Conservation (phyloP, 2,888 invertebrate species). For the Athetis lepigone region DNA sequence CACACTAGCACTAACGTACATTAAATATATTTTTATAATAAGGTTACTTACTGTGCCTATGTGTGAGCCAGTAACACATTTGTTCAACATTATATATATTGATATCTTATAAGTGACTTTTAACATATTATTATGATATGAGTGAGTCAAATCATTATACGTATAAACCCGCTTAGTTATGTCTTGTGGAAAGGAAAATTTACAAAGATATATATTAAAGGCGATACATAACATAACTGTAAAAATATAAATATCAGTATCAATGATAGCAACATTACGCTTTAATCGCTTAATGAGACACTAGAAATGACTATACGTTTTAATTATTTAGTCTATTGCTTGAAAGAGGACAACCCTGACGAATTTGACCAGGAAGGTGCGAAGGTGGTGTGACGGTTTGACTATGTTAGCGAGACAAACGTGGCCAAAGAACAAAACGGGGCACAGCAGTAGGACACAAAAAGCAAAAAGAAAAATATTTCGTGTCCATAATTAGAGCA, state of each 20-base stretch:
- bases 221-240: conserved; percentile 44
- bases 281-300: not conserved
- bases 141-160: conserved; percentile 34
- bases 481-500: too few relatives aligned
- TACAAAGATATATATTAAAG: conserved; percentile 45
- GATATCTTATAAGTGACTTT: too few relatives aligned
- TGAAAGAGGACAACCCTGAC: too few relatives aligned
- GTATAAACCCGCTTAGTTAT: conserved; percentile 44
- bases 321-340: too few relatives aligned
- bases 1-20: not conserved
- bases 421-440: too few relatives aligned
- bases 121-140: conserved; percentile 42
- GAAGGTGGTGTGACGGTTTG: too few relatives aligned
- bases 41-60: conserved; percentile 36
- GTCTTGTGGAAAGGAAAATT: conserved; percentile 50
- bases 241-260: conserved; percentile 39
- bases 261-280: conserved; percentile 23
- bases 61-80: conserved; percentile 37
- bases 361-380: too few relatives aligned
- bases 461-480: too few relatives aligned
- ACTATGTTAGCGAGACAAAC: too few relatives aligned
- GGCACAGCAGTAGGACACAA: too few relatives aligned
- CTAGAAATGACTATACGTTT: conserved; percentile 10
- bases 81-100: conserved; percentile 42
- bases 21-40: conserved; percentile 1